Base-by-base conservation (phyloP, 2,888 invertebrate genomes). In the Spodoptera picta region DNA sequence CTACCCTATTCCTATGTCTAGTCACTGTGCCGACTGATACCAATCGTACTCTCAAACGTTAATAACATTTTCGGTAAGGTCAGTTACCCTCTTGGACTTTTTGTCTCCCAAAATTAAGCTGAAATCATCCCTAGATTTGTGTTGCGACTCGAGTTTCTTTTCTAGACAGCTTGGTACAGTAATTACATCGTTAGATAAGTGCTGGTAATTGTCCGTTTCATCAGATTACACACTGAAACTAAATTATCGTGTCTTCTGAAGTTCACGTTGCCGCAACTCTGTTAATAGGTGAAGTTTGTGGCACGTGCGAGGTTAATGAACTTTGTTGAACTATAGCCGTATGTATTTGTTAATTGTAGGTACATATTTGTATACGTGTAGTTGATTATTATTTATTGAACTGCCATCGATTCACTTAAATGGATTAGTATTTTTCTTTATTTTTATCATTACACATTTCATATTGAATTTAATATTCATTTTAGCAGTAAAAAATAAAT, bases 131-230 rank as follows among this genome's bases (percentile, higher is more conserved):
- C 50, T 45, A 58, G 69, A 60, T 62, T 44, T 44, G 59, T 60
- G 61, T 70, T 64, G 54, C 31, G 36, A 60, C 50, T 51, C 48
- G 27, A 19, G 12, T 60, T 46, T 54, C 23, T 64, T 61, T 63
- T 44, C 58, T 50, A 27, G 44, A 47, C 49, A 47, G 24, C 12
- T 55, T 46, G n/a, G 43, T 61, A 65, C 47, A 68, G 51, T 61
- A 65, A 69, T 60, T 72, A 66, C 54, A 24, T 62, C 42, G 57
- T 58, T 60, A 67, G 50, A 59, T 76, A 67, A 77, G 45, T 68
- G 63, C 51, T 46, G n/a, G 47, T 71, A 71, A 76, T 77, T 65
- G 62, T 65, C 56, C 50, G 54, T 65, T 64, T 63, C 23, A 77
- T 74, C 59, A 27, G 49, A 71, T 77, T 68, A 67, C 60, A 31